Evolutionary conservation across 2,797 vertebrate species (phyloP).

Genomic region (Pristis pectinata): DNA sequence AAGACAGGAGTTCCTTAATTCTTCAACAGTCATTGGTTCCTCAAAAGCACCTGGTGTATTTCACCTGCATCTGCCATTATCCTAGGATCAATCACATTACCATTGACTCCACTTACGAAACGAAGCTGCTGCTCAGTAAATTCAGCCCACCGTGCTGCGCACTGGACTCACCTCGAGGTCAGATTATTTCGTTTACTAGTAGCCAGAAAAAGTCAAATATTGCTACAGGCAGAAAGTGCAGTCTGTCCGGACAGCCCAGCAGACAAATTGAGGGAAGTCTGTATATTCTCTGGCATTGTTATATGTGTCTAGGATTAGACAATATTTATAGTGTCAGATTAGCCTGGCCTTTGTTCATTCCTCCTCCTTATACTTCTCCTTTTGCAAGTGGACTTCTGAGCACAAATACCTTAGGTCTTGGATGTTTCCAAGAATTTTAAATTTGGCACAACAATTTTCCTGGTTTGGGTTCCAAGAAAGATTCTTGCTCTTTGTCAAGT

Average conservation of each 20-base stretch:
- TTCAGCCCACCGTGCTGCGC: not conserved
- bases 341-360: not conserved
- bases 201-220: not conserved
- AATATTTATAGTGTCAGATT: slow-evolving; percentile 12
- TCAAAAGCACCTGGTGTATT: not conserved
- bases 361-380: not conserved
- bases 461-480: not conserved
- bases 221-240: not conserved
- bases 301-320: not conserved
- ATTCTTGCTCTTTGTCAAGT: not conserved
- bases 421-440: not conserved
- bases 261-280: not conserved
- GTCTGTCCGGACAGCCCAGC: not conserved
- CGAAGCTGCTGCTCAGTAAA: not conserved
- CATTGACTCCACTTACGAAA: not conserved
- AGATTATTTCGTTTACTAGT: not conserved
- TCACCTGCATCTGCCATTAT: not conserved
- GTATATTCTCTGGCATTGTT: not conserved
- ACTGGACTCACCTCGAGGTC: not conserved
- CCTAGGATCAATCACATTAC: not conserved
- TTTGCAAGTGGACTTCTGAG: slow-evolving; percentile 1
- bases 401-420: not conserved
- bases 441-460: not conserved
- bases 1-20: not conserved
- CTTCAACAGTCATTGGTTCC: too few species aligned